Evolutionary conservation across 1,140 invertebrate genomes (phyloP).

Genomic region (Drosophila carrolli): DNA sequence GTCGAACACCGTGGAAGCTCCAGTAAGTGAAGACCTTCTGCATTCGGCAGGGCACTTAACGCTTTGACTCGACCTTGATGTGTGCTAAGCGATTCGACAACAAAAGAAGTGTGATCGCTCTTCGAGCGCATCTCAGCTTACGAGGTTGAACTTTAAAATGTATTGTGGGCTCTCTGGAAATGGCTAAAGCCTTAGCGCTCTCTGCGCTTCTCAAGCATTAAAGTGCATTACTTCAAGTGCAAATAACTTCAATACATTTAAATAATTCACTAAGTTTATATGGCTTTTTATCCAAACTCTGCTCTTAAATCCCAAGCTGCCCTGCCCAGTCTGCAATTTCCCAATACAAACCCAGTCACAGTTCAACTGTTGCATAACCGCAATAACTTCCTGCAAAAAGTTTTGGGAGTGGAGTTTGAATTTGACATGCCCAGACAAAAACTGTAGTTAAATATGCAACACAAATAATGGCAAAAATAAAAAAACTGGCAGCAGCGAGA

Average conservation of each 20-base stretch:
- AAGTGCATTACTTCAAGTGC: too few relatives aligned
- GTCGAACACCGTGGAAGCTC: constrained; percentile 12
- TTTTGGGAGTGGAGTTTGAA: constrained; percentile 35
- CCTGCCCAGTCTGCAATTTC: not conserved
- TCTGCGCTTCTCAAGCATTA: not conserved
- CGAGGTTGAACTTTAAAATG: constrained; percentile 18
- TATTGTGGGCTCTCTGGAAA: not conserved
- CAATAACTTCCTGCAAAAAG: constrained; percentile 28
- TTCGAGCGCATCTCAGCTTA: constrained; percentile 14
- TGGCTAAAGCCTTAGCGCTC: not conserved
- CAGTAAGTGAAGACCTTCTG: constrained; percentile 30
- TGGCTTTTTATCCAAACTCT: not conserved
- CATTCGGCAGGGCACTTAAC: constrained; percentile 11
- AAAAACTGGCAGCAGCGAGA: not conserved
- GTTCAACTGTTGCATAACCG: constrained; percentile 18
- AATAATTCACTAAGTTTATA: not conserved
- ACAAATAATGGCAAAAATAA: constrained; percentile 20
- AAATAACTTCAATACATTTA: constrained; percentile 3
- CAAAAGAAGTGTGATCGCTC: constrained; percentile 11
- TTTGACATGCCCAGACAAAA: constrained; percentile 7
- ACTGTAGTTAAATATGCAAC: constrained; percentile 40
- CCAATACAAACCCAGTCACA: not conserved
- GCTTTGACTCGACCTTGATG: constrained; percentile 21
- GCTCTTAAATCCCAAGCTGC: constrained; percentile 2
- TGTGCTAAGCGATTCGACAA: constrained; percentile 26